A percentile compares a stretch with the other conserved stretches of the same genome.
Conservation (phyloP, 1,140 invertebrate species). For the Matsumurasca onukii region DNA sequence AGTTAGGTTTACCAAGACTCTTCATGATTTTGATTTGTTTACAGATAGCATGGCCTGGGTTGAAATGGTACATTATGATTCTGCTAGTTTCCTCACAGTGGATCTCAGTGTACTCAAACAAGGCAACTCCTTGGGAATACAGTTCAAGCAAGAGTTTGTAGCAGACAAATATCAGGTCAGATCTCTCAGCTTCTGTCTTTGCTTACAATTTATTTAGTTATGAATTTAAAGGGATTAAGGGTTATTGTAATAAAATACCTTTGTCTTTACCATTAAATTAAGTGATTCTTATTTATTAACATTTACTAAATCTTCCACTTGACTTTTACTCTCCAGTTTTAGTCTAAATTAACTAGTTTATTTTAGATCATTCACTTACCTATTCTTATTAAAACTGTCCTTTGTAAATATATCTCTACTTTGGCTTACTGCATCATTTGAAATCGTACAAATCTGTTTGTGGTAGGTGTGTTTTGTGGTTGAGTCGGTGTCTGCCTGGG, state of each 20-base stretch:
- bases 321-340: no score
- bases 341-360: no score
- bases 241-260: no score
- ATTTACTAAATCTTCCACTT: no score
- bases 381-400: neutral
- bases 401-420: neutral
- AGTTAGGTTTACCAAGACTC: no score
- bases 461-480: conserved; percentile 61
- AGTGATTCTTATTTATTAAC: no score
- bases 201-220: no score
- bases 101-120: conserved; percentile 66
- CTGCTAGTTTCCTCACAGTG: conserved; percentile 58
- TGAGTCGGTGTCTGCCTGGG: conserved; percentile 70
- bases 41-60: conserved; percentile 61
- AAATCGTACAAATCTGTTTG: conserved; percentile 3
- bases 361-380: no score
- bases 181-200: neutral
- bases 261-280: no score
- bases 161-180: conserved; percentile 52
- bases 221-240: no score
- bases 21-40: no score
- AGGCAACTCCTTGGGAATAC: conserved; percentile 63
- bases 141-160: conserved; percentile 65
- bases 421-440: neutral
- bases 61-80: conserved; percentile 48